Percentiles rank a stretch among this genome's conserved stretches.
These are phyloP conservation scores for Stenichneumon culpator DNA, from an alignment of 2,888 invertebrate species.

Conservation along the genomic window DNA sequence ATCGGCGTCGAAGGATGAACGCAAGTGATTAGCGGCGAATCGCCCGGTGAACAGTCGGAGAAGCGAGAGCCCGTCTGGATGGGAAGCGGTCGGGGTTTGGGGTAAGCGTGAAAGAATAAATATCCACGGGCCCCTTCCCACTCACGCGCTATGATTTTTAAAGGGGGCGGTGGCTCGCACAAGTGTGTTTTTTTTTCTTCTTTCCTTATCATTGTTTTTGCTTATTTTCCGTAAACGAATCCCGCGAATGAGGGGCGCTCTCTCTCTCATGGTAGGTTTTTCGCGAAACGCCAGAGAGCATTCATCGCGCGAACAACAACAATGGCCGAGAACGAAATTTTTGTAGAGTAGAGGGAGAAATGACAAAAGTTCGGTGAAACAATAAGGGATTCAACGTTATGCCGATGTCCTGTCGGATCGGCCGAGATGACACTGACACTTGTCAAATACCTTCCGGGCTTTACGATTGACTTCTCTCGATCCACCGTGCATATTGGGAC, in stretches of 20 bases:
- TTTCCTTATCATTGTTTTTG: conserved; percentile 15
- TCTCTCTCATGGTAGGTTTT: conserved; percentile 35
- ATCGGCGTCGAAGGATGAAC: conserved; percentile 69
- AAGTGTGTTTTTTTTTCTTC: conserved; percentile 75
- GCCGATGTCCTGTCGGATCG: not conserved
- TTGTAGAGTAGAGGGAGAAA: conserved; percentile 28
- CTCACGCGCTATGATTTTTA: conserved; percentile 70
- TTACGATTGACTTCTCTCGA: conserved; percentile 27
- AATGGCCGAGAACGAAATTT: conserved; percentile 75
- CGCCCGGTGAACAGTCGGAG: conserved; percentile 24
- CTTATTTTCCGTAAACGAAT: conserved; percentile 36
- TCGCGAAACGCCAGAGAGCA: conserved; percentile 48
- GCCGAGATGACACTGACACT: conserved; percentile 38
- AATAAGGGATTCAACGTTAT: not conserved
- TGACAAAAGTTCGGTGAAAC: not conserved
- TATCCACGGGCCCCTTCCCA: conserved; percentile 54
- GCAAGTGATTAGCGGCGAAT: conserved; percentile 66
- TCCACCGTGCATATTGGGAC: conserved; percentile 34
- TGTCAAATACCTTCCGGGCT: conserved; percentile 34
- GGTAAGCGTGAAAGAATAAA: conserved; percentile 69
- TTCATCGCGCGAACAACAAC: conserved; percentile 74
- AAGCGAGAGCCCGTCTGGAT: conserved; percentile 52
- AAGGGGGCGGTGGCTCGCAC: conserved; percentile 82
- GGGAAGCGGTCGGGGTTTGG: conserved; percentile 69
- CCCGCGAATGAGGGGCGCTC: conserved; percentile 53